phyloP scores from a whole-genome alignment of 2,797 vertebrate species.

The Xiphorhynchus erythropygius region DNA sequence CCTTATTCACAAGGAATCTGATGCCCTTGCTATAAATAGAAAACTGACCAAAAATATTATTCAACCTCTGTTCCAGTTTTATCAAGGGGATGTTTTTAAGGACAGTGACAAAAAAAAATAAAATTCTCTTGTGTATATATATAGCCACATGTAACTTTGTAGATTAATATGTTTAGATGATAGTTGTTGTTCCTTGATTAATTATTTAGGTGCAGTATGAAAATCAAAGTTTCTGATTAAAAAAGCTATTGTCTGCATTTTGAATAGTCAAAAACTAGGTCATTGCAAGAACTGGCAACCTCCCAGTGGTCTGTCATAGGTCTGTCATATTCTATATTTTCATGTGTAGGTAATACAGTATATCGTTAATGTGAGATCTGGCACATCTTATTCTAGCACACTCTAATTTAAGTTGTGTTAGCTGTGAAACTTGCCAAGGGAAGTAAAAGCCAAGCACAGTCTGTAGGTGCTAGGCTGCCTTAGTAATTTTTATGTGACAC shows the following conservation, averaged over 20 bases:
- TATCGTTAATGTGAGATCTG: conserved; percentile 5
- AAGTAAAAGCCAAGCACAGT: background rate
- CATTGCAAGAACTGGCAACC: background rate
- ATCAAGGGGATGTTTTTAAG: background rate
- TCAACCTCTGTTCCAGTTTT: background rate
- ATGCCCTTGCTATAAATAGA: background rate
- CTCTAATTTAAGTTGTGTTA: background rate
- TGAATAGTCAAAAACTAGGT: conserved; percentile 12
- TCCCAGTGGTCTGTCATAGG: background rate
- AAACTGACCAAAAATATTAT: background rate
- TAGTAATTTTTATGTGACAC: background rate
- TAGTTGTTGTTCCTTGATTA: background rate
- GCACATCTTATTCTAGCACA: background rate
- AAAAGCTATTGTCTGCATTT: background rate
- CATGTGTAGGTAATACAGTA: background rate
- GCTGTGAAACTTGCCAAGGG: conserved; percentile 1
- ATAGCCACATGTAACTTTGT: background rate
- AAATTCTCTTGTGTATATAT: background rate
- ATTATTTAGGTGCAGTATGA: background rate
- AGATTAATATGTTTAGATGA: background rate
- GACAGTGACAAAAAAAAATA: background rate
- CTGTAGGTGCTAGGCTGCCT: background rate
- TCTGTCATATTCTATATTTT: background rate
- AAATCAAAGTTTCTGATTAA: conserved; percentile 5
- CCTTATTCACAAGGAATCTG: background rate